A percentile compares a stretch with the other conserved stretches of the same genome.
Evolutionary conservation across 2,888 invertebrate species (phyloP).

Genomic region (Dasypolia templi): DNA sequence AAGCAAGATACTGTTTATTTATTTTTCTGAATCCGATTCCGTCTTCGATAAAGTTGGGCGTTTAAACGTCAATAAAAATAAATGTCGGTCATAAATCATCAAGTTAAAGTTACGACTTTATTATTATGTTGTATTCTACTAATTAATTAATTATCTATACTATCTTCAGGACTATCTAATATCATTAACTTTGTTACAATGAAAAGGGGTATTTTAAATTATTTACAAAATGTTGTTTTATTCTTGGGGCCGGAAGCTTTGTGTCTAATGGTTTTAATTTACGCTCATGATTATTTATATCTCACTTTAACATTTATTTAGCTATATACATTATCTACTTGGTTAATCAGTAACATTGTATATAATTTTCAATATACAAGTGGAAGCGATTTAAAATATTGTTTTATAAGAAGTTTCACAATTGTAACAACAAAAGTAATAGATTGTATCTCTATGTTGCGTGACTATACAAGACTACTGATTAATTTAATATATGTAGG

Average conservation of each 20-base stretch:
- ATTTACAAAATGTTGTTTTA: conserved; percentile 51
- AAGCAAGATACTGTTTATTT: neutral
- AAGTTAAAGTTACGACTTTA: conserved; percentile 52
- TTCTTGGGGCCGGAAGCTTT: conserved; percentile 31
- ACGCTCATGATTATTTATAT: conserved; percentile 13
- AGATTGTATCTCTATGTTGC: neutral
- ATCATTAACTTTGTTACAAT: conserved; percentile 39
- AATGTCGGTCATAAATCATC: conserved; percentile 49
- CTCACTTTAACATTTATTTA: conserved; percentile 12
- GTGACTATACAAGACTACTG: neutral
- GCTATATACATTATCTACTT: neutral
- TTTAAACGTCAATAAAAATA: conserved; percentile 57
- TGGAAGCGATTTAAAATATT: neutral
- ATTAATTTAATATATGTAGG: neutral
- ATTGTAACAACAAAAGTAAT: neutral
- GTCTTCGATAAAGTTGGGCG: conserved; percentile 29
- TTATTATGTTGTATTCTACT: conserved; percentile 52
- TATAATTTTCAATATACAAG: conserved; percentile 20
- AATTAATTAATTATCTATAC: conserved; percentile 50
- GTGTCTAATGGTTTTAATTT: conserved; percentile 41
- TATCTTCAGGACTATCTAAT: conserved; percentile 44
- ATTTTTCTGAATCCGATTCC: conserved; percentile 8
- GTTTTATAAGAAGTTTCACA: neutral
- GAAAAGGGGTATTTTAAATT: conserved; percentile 31
- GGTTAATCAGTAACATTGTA: conserved; percentile 16